Base-by-base conservation (phyloP, 2,113 vertebrate species). In the Pollachius pollachius region DNA sequence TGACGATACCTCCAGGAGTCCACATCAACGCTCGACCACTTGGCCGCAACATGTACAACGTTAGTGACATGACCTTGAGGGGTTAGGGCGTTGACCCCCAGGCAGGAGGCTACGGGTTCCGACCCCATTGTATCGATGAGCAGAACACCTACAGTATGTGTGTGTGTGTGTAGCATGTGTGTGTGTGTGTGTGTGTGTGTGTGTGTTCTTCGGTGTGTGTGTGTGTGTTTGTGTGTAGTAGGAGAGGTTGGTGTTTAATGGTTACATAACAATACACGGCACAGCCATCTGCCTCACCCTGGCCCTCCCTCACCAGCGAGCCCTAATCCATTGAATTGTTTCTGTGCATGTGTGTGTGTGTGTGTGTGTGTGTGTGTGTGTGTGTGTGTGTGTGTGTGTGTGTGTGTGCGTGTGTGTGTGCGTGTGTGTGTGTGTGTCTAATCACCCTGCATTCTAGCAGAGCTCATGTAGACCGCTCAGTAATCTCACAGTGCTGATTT, bases 241-340 rank as follows among this genome's bases (percentile, higher is more conserved):
- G 52, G n/a, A 52, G 75, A 73, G 59, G 3, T 57, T 27, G 61
- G 68, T 56, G 73, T 75, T 70, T 81, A 70, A 68, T 5, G 23
- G 71, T 80, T 86, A 79, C 76, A 71, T 89, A 88, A 90, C 72
- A 77, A 76, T 48, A 71, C 75, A 83, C 77, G 84, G 79, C 70
- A 57, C 69, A 70, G 81, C 87, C 89, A 90, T 89, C 89, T 90
- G 89, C 71, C 81, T 80, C 70, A 69, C 73, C 78, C 81, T 17
- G 62, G 84, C 81, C 63, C 8, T 76, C 52, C 66, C 78, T 81
- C 75, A 75, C 75, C 72, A 66, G 79, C 11, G 15, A 80, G 70
- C 48, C 59, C 78, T 87, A 86, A 88, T 85, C 88, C 83, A 78
- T 34, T 56, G 65, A 65, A 80, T 68, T 75, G 74, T 78, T 68